Conservation (phyloP, 2,888 invertebrate species). For the Lissonota sp. region DNA sequence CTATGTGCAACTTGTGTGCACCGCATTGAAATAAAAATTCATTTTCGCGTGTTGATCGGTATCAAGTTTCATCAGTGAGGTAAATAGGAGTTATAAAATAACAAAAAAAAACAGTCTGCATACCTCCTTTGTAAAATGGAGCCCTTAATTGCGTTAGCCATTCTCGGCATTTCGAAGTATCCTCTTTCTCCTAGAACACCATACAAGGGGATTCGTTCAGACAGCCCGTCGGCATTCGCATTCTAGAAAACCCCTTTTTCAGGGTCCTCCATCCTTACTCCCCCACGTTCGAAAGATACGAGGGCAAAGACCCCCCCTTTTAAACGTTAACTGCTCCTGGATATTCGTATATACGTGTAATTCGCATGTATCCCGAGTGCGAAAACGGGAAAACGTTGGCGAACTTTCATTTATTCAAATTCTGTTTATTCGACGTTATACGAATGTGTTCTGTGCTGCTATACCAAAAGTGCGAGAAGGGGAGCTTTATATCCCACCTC, state of each 20-base stretch:
- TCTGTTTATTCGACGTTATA: slow-evolving; percentile 64
- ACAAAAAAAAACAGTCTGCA: no score
- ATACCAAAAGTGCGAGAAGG: slow-evolving; percentile 2
- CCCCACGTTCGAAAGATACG: no score
- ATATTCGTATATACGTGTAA: not conserved
- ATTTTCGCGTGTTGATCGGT: no score
- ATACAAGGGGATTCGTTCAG: slow-evolving; percentile 57
- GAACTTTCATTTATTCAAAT: slow-evolving; percentile 67
- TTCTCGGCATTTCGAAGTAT: slow-evolving; percentile 34
- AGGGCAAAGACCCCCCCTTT: not conserved
- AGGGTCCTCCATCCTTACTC: not conserved
- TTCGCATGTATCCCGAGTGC: not conserved
- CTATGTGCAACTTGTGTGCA: no score
- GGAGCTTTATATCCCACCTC: not conserved
- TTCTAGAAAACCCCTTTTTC: slow-evolving; percentile 39
- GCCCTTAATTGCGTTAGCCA: slow-evolving; percentile 48
- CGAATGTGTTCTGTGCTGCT: slow-evolving; percentile 19
- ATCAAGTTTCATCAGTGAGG: no score
- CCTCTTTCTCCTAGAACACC: slow-evolving; percentile 6
- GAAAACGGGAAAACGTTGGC: slow-evolving; percentile 16
- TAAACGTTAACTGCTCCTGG: slow-evolving; percentile 15
- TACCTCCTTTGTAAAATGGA: not conserved
- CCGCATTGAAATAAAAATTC: no score
- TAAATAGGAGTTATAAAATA: no score
- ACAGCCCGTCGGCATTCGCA: slow-evolving; percentile 49